Percentiles rank a stretch among this genome's conserved stretches.
Evolutionary conservation across 2,113 vertebrate genomes (phyloP).

Genomic region (Paraplagusia blochii): DNA sequence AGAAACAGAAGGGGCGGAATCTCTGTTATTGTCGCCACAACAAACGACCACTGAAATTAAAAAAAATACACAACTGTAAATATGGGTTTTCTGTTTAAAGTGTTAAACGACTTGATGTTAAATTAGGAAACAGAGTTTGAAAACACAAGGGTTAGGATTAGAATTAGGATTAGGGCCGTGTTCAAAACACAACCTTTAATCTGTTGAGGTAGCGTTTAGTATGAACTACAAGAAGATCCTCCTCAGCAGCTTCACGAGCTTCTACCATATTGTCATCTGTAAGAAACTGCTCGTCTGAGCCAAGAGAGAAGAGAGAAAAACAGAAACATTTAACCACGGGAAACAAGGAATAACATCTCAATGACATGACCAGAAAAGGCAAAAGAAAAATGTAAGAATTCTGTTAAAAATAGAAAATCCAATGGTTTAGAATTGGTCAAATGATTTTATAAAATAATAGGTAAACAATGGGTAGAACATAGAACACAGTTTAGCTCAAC

Average conservation of each 20-base stretch:
- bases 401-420: no score
- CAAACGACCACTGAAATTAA: slow-evolving; percentile 85
- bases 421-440: no score
- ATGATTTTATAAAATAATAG: no score
- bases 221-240: slow-evolving; percentile 91
- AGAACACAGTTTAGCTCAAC: no score
- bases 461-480: no score
- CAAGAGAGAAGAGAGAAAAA: neutral
- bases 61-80: neutral
- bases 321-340: neutral
- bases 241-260: slow-evolving; percentile 88
- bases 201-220: slow-evolving; percentile 88
- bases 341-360: no score
- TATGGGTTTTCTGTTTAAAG: no score
- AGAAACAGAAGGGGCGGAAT: slow-evolving; percentile 90
- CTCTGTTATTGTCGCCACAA: slow-evolving; percentile 93
- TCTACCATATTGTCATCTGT: slow-evolving; percentile 84
- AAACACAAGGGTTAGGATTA: no score
- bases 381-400: no score
- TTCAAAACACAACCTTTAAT: slow-evolving; percentile 82
- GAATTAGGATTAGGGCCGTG: neutral
- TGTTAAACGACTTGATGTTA: no score
- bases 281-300: slow-evolving; percentile 87
- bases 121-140: no score
- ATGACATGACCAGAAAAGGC: no score